Conservation (phyloP, 2,888 invertebrate species). For the Campaea margaritaria region DNA sequence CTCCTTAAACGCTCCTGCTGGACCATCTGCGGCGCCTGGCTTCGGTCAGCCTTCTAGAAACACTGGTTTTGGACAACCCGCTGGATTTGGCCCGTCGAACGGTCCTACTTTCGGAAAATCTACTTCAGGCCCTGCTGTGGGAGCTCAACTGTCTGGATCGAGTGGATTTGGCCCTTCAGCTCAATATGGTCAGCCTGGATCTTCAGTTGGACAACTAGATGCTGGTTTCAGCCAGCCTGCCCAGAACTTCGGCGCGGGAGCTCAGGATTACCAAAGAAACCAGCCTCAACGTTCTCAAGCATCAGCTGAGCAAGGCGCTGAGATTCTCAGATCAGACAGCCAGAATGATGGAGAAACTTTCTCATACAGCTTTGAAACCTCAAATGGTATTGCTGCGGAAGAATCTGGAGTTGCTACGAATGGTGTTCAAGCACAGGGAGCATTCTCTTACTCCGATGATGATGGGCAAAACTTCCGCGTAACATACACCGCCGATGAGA, state of each 20-base stretch:
- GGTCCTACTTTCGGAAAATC: constrained; percentile 27
- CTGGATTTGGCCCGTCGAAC: constrained; percentile 20
- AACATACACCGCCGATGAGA: constrained; percentile 79
- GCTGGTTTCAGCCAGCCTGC: constrained; percentile 27
- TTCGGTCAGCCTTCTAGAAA: constrained; percentile 30
- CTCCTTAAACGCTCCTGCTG: constrained; percentile 64
- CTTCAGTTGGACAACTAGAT: constrained; percentile 28
- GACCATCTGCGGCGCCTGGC: constrained; percentile 28
- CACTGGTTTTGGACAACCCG: constrained; percentile 40
- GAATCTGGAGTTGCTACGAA: constrained; percentile 76
- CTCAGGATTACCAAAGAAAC: constrained; percentile 46
- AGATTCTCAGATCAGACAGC: constrained; percentile 71
- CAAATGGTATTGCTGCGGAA: constrained; percentile 78
- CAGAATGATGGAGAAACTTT: constrained; percentile 75
- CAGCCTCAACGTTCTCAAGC: constrained; percentile 72
- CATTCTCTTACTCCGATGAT: constrained; percentile 74
- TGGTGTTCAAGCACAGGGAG: constrained; percentile 77
- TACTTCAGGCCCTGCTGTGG: constrained; percentile 31
- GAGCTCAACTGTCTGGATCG: constrained; percentile 30
- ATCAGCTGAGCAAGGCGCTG: constrained; percentile 67
- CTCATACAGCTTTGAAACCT: constrained; percentile 75
- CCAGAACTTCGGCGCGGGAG: constrained; percentile 41
- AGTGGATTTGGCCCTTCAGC: constrained; percentile 38
- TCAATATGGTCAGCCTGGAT: constrained; percentile 45
- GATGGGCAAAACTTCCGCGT: constrained; percentile 74